These are phyloP conservation scores for Xenotilapia leptura DNA, from an alignment of 2,113 vertebrate species.

Conservation along the genomic window DNA sequence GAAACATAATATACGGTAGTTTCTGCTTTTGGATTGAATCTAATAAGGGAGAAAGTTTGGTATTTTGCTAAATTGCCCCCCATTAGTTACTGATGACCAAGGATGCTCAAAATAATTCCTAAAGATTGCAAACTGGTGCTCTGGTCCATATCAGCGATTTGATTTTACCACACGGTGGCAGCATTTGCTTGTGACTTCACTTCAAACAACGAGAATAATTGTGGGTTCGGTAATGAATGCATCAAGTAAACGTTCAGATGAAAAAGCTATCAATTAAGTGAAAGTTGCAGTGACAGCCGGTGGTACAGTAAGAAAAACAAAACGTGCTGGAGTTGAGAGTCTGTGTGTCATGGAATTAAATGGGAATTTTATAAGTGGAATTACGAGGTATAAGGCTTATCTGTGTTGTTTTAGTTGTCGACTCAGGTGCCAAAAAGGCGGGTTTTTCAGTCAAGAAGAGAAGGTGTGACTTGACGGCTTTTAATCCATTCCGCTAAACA, in stretches of 20 bases:
- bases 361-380: background rate
- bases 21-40: background rate
- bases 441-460: background rate
- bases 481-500: background rate
- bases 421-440: background rate
- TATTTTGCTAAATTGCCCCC: background rate
- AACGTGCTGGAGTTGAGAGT: background rate
- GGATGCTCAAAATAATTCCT: background rate
- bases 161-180: conserved; percentile 24
- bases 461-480: background rate
- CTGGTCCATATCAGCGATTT: background rate
- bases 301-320: background rate
- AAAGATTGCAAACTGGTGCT: background rate
- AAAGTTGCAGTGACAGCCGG: background rate
- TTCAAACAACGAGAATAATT: background rate
- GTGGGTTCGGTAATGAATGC: background rate
- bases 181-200: background rate
- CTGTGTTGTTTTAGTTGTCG: background rate
- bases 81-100: background rate
- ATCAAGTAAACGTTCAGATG: background rate
- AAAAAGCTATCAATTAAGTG: background rate
- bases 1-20: accelerated
- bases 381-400: background rate
- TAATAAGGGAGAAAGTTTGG: no score
- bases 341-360: background rate